Conservation (phyloP, 2,797 vertebrate species). For the Manis javanica region DNA sequence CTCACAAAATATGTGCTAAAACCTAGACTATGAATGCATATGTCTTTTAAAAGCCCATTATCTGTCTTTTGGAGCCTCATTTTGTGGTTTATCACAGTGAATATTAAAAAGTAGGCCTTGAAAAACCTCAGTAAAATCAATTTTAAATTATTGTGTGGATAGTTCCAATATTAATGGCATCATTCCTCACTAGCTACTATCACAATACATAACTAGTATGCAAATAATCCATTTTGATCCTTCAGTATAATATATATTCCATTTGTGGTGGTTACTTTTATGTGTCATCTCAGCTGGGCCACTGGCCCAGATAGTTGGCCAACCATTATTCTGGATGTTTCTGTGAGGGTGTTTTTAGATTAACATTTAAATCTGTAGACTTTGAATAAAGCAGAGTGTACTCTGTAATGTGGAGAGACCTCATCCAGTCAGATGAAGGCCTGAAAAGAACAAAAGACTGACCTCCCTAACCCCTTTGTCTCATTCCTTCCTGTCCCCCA, state of each 20-base stretch:
- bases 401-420: not conserved
- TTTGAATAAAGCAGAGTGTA: not conserved
- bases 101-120: constrained; percentile 35
- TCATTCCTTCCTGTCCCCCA: not conserved
- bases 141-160: not conserved
- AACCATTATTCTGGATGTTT: constrained; percentile 16
- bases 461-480: not conserved
- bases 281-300: not conserved
- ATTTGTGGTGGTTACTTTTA: constrained; percentile 1
- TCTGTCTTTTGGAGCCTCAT: constrained; percentile 50
- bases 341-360: not conserved
- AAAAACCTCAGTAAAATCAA: constrained; percentile 70
- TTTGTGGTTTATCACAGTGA: constrained; percentile 54
- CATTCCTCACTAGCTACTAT: constrained; percentile 15
- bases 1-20: constrained; percentile 51
- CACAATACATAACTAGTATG: not conserved
- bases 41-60: not conserved
- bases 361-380: not conserved
- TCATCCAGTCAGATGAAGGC: not conserved
- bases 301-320: not conserved
- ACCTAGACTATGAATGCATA: constrained; percentile 13
- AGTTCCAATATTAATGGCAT: not conserved
- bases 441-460: not conserved
- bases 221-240: not conserved
- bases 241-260: not conserved